Evolutionary conservation across 2,113 vertebrate genomes (phyloP).

Genomic region (Potamarius usumacintae): DNA sequence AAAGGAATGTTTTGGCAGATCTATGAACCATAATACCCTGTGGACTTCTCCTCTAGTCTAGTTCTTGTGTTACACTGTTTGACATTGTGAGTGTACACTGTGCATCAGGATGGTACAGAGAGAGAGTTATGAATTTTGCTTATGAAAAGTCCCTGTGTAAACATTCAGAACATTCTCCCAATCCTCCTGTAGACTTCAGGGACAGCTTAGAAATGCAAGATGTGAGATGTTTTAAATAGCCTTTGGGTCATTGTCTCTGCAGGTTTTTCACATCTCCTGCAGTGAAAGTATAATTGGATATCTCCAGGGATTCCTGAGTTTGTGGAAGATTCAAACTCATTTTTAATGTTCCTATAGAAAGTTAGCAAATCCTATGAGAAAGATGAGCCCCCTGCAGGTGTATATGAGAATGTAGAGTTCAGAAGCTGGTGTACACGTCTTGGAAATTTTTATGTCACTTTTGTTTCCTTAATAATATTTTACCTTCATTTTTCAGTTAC

Average conservation of each 20-base stretch:
- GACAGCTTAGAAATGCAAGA: conserved; percentile 19
- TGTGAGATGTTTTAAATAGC: not conserved
- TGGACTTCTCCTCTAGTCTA: conserved; percentile 6
- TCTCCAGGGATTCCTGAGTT: not conserved
- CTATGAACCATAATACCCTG: conserved; percentile 18
- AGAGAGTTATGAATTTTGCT: not conserved
- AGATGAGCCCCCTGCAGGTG: not conserved
- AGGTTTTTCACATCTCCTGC: conserved; percentile 8
- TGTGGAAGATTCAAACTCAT: not conserved
- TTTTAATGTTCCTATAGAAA: not conserved
- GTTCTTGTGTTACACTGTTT: conserved; percentile 30
- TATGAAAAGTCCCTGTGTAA: not conserved
- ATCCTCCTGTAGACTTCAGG: conserved; percentile 9
- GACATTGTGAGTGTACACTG: not conserved
- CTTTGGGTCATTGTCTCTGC: conserved; percentile 27
- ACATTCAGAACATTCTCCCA: not conserved
- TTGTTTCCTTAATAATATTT: not conserved
- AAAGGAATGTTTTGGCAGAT: conserved; percentile 30
- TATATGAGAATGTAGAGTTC: not conserved
- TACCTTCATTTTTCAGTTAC: not conserved
- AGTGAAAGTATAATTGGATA: conserved; percentile 1
- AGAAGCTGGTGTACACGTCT: not conserved
- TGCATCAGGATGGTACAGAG: not conserved
- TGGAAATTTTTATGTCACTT: not conserved
- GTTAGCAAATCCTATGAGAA: not conserved